Base-by-base conservation (phyloP, 2,113 vertebrate genomes). In the Taurulus bubalis region DNA sequence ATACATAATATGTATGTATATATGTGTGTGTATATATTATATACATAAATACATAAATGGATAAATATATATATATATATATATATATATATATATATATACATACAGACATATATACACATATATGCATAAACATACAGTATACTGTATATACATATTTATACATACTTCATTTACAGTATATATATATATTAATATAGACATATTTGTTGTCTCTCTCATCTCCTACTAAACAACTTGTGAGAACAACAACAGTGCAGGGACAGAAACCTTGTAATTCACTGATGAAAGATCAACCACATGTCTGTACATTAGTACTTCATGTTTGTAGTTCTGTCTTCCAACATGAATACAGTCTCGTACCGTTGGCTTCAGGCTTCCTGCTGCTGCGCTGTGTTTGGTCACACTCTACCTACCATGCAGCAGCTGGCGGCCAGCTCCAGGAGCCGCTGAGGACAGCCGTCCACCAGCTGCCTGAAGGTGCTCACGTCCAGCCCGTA, bases 341-440 rank as follows among this genome's bases (percentile, higher is more conserved):
- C 14, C 14, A 18, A 59, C 26, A 30, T 30, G 30, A 59, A 34
- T n/a, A 40, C 64, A 28, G 40, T 2, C 22, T 26, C 16, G 3
- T 6, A 65, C n/a, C 36, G 26, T 42, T 45, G 26, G 36, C 40
- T 64, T 24, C 3, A 34, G 34, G 34, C 34, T 34, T 6, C 1
- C 34, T 34, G 34, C 34, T 34, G 34, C 5, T 34, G 2, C 34
- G 5, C 34, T 6, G 6, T 34, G 8, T 24, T n/a, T 42, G 22
- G 49, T 0, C 22, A n/a, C 12, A 18, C 6, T 1, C 22, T 40
- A 83, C 94, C 79, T 88, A 97, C 96, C 94, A 93, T 78, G 73
- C 97, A 97, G 80, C 96, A 97, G 85, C 92, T 95, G 71, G 92
- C 89, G 15, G 96, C 93, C 3, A 97, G 74, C 40, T 96, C 95